Evolutionary conservation across 1,140 invertebrate species (phyloP).

Genomic region (Eulimnadia texana): DNA sequence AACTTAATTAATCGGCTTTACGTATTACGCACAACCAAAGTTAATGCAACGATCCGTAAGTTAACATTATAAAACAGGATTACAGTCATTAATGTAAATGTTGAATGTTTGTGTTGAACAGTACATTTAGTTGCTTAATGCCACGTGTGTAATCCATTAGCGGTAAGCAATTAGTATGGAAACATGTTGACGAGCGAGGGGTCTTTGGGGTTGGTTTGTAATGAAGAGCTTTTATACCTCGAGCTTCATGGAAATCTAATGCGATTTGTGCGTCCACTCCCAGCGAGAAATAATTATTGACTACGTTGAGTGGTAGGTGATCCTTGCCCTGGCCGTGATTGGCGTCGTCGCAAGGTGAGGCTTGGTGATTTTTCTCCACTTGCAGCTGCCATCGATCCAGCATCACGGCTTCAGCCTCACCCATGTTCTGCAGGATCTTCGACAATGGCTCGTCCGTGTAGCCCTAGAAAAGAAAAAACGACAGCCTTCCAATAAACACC

Average conservation of each 20-base stretch:
- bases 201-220: too few species aligned
- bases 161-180: not conserved
- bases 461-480: conserved; percentile 42
- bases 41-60: too few species aligned
- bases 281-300: conserved; percentile 97
- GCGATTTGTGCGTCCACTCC: conserved; percentile 97
- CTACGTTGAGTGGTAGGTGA: conserved; percentile 80
- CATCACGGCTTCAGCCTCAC: conserved; percentile 75
- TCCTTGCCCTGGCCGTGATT: conserved; percentile 46
- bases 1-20: too few species aligned
- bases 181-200: not conserved
- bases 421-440: conserved; percentile 80
- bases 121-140: too few species aligned
- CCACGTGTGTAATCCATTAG: too few species aligned
- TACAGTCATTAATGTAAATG: too few species aligned
- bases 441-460: conserved; percentile 95
- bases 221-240: conserved; percentile 64
- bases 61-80: too few species aligned
- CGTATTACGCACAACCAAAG: too few species aligned
- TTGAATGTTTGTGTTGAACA: too few species aligned
- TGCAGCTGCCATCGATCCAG: conserved; percentile 83
- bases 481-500: not conserved
- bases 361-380: conserved; percentile 63
- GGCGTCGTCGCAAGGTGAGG: conserved; percentile 35
- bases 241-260: conserved; percentile 92